Conservation (phyloP, 2,113 vertebrate genomes). For the Seriola dumerili region DNA sequence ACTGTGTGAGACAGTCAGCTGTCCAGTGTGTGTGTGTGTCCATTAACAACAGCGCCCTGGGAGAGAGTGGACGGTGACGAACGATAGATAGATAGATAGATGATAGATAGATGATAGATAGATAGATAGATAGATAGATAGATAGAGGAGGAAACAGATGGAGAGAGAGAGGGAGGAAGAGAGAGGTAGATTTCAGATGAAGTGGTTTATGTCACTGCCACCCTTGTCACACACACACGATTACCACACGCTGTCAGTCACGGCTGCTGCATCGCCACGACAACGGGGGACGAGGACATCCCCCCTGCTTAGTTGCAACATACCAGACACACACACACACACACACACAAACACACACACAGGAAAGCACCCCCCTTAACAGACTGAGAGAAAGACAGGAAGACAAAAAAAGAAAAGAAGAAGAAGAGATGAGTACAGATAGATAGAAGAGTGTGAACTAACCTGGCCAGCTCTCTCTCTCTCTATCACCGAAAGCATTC, state of each 20-base stretch:
- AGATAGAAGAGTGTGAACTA: conserved; percentile 71
- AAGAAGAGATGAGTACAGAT: neutral
- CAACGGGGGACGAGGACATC: conserved; percentile 68
- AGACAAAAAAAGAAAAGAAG: neutral
- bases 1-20: conserved; percentile 66
- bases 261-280: conserved; percentile 69
- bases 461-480: conserved; percentile 86
- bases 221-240: conserved; percentile 21
- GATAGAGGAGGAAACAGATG: neutral
- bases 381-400: neutral
- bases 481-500: conserved; percentile 87
- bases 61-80: conserved; percentile 24
- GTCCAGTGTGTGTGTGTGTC: conserved; percentile 46
- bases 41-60: conserved; percentile 33
- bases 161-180: neutral
- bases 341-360: conserved; percentile 19
- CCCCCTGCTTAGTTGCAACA: conserved; percentile 52
- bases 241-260: conserved; percentile 61
- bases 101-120: neutral
- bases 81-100: neutral
- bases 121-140: neutral
- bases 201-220: conserved; percentile 33
- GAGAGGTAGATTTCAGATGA: conserved; percentile 14
- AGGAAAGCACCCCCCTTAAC: conserved; percentile 2
- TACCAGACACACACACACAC: conserved; percentile 15